Percentiles rank a stretch among this genome's conserved stretches.
These are phyloP conservation scores for Anastrepha obliqua DNA, from an alignment of 1,140 invertebrate species.

Conservation along the genomic window DNA sequence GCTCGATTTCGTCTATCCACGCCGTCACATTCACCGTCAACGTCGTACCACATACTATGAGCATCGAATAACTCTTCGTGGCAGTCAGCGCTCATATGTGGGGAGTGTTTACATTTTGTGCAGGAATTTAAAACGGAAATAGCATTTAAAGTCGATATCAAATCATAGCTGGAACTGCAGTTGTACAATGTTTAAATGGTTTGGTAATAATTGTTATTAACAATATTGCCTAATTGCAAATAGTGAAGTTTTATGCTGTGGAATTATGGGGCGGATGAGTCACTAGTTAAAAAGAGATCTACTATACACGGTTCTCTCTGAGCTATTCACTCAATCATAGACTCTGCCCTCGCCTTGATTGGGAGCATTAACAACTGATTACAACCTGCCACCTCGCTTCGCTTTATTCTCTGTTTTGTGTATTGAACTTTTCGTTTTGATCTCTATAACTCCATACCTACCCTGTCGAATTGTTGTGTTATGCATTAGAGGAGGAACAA, in stretches of 20 bases:
- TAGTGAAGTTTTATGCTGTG: constrained; percentile 5
- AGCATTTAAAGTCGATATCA: neutral
- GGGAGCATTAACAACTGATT: constrained; percentile 2
- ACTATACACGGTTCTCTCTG: neutral
- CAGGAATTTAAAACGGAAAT: neutral
- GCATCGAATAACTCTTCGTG: constrained; percentile 3
- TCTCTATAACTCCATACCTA: neutral
- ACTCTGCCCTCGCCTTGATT: neutral
- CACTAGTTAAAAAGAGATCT: constrained; percentile 30
- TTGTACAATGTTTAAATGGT: neutral
- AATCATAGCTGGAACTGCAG: neutral
- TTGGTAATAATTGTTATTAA: constrained; percentile 8
- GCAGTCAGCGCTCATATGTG: constrained; percentile 4
- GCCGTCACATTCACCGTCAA: constrained; percentile 10
- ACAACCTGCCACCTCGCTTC: constrained; percentile 1
- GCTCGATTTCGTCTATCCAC: constrained; percentile 5
- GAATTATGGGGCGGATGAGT: constrained; percentile 50
- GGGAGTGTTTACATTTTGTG: constrained; percentile 9
- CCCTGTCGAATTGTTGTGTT: neutral
- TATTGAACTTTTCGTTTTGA: constrained; percentile 23
- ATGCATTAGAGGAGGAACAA: neutral
- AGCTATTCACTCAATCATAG: constrained; percentile 19
- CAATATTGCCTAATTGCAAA: neutral
- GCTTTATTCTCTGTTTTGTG: neutral
- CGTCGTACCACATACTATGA: neutral